Percentiles rank a stretch among this genome's conserved stretches.
phyloP scores from a whole-genome alignment of 2,113 vertebrate genomes.

The Rissa tridactyla region DNA sequence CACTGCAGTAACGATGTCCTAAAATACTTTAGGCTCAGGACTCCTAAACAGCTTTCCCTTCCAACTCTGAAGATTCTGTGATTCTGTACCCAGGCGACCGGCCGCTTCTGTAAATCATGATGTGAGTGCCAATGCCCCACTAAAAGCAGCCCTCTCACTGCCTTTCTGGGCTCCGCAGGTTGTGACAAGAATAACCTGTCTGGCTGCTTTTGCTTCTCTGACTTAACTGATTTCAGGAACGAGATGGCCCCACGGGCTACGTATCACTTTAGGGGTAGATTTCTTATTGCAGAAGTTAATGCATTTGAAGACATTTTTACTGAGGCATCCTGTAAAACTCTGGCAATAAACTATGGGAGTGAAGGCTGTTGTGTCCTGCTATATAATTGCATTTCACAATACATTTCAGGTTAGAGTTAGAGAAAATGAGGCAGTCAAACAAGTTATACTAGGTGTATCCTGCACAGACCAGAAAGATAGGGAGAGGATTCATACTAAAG shows the following conservation, averaged over 20 bases:
- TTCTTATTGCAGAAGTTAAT: not conserved
- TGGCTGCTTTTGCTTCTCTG: conserved; percentile 16
- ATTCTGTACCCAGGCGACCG: not conserved
- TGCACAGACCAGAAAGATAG: not conserved
- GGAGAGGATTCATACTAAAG: not conserved
- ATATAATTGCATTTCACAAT: not conserved
- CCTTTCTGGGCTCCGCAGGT: not conserved
- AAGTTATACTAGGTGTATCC: not conserved
- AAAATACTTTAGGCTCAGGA: not conserved
- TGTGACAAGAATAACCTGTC: conserved; percentile 38
- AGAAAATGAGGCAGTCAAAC: not conserved
- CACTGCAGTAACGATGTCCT: not conserved
- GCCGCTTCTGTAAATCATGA: not conserved
- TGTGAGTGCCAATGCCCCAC: not conserved
- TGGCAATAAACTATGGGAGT: not conserved
- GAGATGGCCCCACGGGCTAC: not conserved
- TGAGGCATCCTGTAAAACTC: not conserved
- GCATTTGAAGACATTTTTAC: conserved; percentile 9
- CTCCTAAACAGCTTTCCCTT: not conserved
- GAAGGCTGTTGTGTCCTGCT: not conserved
- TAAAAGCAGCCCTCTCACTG: not conserved
- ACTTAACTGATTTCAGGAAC: conserved; percentile 15
- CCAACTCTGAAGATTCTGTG: not conserved
- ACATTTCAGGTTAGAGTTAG: not conserved
- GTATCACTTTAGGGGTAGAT: not conserved